Conservation (phyloP, 2,888 invertebrate species). For the Chouioia cunea region DNA sequence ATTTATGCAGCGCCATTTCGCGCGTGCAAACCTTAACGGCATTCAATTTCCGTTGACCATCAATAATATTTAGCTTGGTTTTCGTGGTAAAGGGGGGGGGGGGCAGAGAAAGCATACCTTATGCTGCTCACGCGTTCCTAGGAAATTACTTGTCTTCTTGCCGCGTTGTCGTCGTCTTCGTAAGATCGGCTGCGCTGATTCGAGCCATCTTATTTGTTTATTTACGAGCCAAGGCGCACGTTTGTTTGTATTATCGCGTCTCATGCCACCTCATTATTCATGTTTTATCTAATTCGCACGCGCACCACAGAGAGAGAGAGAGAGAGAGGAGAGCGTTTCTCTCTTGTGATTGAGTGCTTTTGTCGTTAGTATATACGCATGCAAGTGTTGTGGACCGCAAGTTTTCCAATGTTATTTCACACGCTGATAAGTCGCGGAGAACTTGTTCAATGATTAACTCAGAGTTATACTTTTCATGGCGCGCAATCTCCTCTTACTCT, state of each 20-base stretch:
- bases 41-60: constrained; percentile 69
- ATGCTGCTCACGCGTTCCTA: constrained; percentile 66
- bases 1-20: constrained; percentile 65
- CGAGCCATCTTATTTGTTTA: constrained; percentile 33
- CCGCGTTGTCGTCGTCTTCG: background rate
- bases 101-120: constrained; percentile 56
- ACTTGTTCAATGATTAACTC: too few species aligned
- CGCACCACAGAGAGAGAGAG: background rate
- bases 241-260: constrained; percentile 20
- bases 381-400: too few species aligned
- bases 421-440: too few species aligned
- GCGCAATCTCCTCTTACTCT: too few species aligned
- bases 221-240: constrained; percentile 29
- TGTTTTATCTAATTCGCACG: constrained; percentile 27
- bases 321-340: background rate
- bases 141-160: constrained; percentile 67
- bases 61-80: constrained; percentile 69
- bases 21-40: constrained; percentile 64
- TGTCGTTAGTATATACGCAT: background rate
- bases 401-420: background rate
- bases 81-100: constrained; percentile 56
- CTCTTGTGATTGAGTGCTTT: constrained; percentile 12
- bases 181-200: constrained; percentile 29
- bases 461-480: too few species aligned
- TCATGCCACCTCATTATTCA: constrained; percentile 18